Evolutionary conservation across 92 coral and sea anemone genomes (phyloP), one percentile per base, ranked within the genome.

Genomic region (Blastomussa wellsi): DNA sequence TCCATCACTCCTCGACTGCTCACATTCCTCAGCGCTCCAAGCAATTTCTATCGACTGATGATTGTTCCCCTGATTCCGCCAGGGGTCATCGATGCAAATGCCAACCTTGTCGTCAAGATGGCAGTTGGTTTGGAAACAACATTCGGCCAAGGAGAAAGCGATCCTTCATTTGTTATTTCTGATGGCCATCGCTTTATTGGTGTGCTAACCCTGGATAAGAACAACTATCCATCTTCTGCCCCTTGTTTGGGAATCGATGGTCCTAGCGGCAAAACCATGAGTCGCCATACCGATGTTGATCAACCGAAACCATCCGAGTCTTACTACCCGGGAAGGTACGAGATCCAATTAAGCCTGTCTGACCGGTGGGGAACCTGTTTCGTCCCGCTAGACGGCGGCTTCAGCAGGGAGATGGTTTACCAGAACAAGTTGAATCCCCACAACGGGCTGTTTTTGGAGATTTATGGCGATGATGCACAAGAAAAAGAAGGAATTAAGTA

Each of bases 301-400:
- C 83, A 28, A 16, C 83, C 83, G 3, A 67, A 79, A 22, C 74
- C 83, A 22, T 42, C 83, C 14, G 29, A 64, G 29, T 15, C 74
- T 7, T 65, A 79, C 22, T 79, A 79, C 62, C 83, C 83, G 1
- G 83, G 83, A 64, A 64, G 83, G 31, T 79, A 65, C 47, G 83
- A 79, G 29, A 64, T 79, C 75, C 74, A 64, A 41, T 44, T 79
- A 28, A 79, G 83, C 83, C 83, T 79, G 83, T 37, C 74, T 60
- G 83, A 79, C 74, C 53, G 83, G 10, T 79, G 83, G 83, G 83
- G 83, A 65, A 79, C 55, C 83, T 79, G 83, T 47, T 79, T 79
- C 31, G 60, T 79, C 39, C 59, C 83, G 74, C 57, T 41, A 32
- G 74, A 79, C 42, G 83, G 83, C 39, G 83, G 83, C 47, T 62